These are phyloP conservation scores for Aphaenogaster rudis DNA, from an alignment of 1,140 invertebrate genomes.

Conservation along the genomic window DNA sequence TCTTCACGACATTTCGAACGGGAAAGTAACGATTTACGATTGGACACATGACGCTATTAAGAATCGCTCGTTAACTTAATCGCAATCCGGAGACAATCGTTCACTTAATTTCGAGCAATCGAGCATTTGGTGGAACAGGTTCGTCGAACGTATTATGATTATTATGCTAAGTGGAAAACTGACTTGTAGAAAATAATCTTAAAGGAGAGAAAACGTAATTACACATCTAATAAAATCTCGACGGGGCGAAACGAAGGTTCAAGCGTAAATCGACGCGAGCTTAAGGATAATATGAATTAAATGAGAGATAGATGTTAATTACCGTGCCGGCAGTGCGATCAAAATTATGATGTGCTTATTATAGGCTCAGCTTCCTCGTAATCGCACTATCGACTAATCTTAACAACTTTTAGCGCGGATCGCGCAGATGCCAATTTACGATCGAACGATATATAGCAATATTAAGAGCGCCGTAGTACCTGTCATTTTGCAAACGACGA, in stretches of 20 bases:
- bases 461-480: constrained; percentile 37
- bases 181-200: constrained; percentile 2
- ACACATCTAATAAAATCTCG: background rate
- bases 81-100: constrained; percentile 14
- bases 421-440: constrained; percentile 44
- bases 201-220: constrained; percentile 33
- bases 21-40: constrained; percentile 36
- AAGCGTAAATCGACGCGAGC: constrained; percentile 51
- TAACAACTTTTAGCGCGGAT: constrained; percentile 33
- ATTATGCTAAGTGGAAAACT: background rate
- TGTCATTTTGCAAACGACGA: constrained; percentile 37
- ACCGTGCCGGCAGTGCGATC: background rate
- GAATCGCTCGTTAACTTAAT: constrained; percentile 50
- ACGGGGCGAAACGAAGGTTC: background rate
- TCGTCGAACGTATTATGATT: background rate
- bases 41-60: constrained; percentile 48
- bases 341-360: constrained; percentile 52
- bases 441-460: constrained; percentile 10
- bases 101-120: constrained; percentile 2
- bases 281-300: constrained; percentile 56
- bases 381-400: constrained; percentile 44
- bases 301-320: constrained; percentile 53
- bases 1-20: constrained; percentile 53
- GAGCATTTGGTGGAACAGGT: background rate
- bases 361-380: constrained; percentile 24